phyloP scores from a whole-genome alignment of 2,888 invertebrate genomes.

The Caenorhabditis imperialis region DNA sequence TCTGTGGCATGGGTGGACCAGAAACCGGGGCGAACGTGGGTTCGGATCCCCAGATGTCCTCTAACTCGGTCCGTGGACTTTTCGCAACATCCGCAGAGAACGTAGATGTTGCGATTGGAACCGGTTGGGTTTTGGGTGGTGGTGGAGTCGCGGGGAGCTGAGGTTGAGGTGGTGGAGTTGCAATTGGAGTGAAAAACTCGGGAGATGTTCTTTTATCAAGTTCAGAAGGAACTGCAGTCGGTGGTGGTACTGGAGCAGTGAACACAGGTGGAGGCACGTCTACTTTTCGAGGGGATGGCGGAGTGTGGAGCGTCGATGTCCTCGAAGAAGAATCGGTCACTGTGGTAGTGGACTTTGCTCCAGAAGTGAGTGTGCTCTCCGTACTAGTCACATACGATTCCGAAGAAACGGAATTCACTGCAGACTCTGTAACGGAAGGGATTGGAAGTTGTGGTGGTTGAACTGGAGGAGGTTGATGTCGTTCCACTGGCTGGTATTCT shows the following conservation, averaged over 20 bases:
- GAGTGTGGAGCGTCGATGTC: too few species aligned
- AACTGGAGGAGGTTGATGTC: not conserved
- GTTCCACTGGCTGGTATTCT: not conserved
- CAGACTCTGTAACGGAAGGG: not conserved
- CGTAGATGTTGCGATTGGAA: constrained; percentile 6
- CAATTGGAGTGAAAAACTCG: not conserved
- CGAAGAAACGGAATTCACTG: not conserved
- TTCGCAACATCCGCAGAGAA: constrained; percentile 19
- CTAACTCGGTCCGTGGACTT: constrained; percentile 39
- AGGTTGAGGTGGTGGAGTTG: constrained; percentile 12
- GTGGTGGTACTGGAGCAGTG: not conserved
- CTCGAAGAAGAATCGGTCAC: too few species aligned
- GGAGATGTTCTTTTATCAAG: not conserved
- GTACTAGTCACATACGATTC: too few species aligned
- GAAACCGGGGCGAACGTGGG: constrained; percentile 15
- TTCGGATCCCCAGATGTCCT: constrained; percentile 32
- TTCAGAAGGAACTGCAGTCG: constrained; percentile 1
- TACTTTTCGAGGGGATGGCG: too few species aligned
- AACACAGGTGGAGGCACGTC: not conserved
- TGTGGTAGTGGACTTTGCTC: too few species aligned
- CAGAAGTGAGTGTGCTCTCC: too few species aligned
- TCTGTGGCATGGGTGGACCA: constrained; percentile 10
- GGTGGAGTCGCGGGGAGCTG: not conserved
- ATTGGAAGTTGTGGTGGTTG: not conserved
- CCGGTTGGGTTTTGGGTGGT: constrained; percentile 7